A percentile compares a stretch with the other conserved stretches of the same genome.
These are phyloP conservation scores for Bellardia pandia DNA, from an alignment of 2,888 invertebrate genomes.

Conservation along the genomic window DNA sequence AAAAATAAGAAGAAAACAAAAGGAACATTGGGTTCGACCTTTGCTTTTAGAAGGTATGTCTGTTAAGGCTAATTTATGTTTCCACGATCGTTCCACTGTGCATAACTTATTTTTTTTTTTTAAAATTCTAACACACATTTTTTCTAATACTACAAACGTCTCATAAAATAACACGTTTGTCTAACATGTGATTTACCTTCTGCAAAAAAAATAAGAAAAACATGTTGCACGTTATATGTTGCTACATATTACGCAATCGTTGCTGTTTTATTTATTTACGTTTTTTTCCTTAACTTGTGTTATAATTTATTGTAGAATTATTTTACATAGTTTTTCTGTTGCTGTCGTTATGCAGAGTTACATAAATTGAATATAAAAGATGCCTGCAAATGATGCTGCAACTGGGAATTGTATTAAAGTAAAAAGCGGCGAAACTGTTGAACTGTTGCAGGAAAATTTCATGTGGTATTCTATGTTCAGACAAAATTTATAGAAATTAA, in stretches of 20 bases:
- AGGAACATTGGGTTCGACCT: no score
- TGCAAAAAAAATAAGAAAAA: not conserved
- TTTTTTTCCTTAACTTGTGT: no score
- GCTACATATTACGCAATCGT: slow-evolving; percentile 7
- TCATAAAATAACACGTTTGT: slow-evolving; percentile 37
- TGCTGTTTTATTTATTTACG: not conserved
- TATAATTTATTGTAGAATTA: not conserved
- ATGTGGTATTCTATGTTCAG: not conserved
- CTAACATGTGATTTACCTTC: slow-evolving; percentile 42
- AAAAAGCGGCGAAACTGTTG: no score
- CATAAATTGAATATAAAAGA: not conserved
- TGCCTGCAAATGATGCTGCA: not conserved
- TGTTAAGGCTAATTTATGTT: no score
- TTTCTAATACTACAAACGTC: not conserved
- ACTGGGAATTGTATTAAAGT: not conserved
- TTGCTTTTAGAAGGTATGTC: no score
- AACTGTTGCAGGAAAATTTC: not conserved
- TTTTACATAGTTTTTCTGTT: not conserved
- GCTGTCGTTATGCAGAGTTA: not conserved
- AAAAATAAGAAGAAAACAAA: no score
- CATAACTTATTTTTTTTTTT: no score
- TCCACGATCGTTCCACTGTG: no score
- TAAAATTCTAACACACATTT: not conserved
- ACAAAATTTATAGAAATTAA: not conserved
- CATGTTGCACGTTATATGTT: slow-evolving; percentile 31